These are phyloP conservation scores for Kryptolebias ocellatus DNA, from an alignment of 2,797 vertebrate genomes.

Conservation along the genomic window DNA sequence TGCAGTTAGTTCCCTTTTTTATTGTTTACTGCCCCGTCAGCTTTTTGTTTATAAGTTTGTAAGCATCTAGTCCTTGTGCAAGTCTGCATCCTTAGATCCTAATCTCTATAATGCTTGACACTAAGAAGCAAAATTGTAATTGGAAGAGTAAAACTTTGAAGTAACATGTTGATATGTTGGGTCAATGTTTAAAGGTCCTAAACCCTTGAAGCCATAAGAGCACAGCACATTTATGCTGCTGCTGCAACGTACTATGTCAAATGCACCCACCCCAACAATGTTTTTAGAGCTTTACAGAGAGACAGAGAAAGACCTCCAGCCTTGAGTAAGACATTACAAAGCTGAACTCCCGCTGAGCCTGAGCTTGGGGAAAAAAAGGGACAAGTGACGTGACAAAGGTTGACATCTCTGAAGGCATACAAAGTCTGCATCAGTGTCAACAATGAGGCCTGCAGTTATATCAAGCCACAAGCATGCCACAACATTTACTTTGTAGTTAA, in stretches of 20 bases:
- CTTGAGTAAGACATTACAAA: conserved; percentile 47
- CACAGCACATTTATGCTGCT: not conserved
- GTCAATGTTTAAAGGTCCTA: not conserved
- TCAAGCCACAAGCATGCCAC: not conserved
- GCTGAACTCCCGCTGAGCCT: conserved; percentile 38
- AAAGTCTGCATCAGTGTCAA: conserved; percentile 20
- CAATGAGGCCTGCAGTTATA: conserved; percentile 23
- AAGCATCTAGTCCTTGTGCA: too few relatives aligned
- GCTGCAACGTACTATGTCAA: conserved; percentile 15
- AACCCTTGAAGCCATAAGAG: conserved; percentile 26
- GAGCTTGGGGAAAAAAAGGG: conserved; percentile 23
- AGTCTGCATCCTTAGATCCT: too few relatives aligned
- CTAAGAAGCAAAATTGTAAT: not conserved
- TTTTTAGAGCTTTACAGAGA: conserved; percentile 11
- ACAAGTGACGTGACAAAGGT: conserved; percentile 38
- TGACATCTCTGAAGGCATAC: conserved; percentile 47
- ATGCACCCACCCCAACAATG: conserved; percentile 32
- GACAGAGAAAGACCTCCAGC: conserved; percentile 20
- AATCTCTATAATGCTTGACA: too few relatives aligned
- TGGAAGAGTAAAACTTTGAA: not conserved
- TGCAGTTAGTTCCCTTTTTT: too few relatives aligned
- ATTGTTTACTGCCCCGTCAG: too few relatives aligned
- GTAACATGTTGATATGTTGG: not conserved
- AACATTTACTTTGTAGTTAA: not conserved
- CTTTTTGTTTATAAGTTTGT: too few relatives aligned